Percentiles rank a stretch among this genome's conserved stretches.
phyloP scores from a whole-genome alignment of 2,888 invertebrate genomes.

The Brachyptera risi region DNA sequence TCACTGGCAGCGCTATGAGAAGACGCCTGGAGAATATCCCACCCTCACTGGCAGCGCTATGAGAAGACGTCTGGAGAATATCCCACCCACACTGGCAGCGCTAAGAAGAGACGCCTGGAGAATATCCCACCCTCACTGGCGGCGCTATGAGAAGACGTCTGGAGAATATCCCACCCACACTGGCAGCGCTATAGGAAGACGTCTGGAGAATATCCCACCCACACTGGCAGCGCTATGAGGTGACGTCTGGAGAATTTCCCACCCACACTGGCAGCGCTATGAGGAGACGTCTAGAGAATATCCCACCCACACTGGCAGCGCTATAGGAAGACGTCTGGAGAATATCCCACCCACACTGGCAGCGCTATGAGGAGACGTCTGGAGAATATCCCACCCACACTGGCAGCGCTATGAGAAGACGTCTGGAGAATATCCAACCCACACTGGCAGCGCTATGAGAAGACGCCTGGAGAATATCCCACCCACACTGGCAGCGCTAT shows the following conservation, averaged over 20 bases:
- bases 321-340: not conserved
- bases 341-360: not conserved
- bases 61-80: not conserved
- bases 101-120: not conserved
- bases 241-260: not conserved
- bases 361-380: not conserved
- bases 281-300: not conserved
- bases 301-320: not conserved
- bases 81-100: not conserved
- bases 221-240: not conserved
- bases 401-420: not conserved
- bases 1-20: not conserved
- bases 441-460: not conserved
- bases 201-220: not conserved
- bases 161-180: not conserved
- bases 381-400: not conserved
- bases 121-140: not conserved
- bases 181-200: not conserved
- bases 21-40: not conserved
- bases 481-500: not conserved
- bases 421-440: not conserved
- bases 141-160: not conserved
- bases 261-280: not conserved
- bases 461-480: not conserved
- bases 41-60: not conserved